Percentiles rank a stretch among this genome's conserved stretches.
Conservation (phyloP, 2,113 vertebrate species). For the Delphinus delphis region DNA sequence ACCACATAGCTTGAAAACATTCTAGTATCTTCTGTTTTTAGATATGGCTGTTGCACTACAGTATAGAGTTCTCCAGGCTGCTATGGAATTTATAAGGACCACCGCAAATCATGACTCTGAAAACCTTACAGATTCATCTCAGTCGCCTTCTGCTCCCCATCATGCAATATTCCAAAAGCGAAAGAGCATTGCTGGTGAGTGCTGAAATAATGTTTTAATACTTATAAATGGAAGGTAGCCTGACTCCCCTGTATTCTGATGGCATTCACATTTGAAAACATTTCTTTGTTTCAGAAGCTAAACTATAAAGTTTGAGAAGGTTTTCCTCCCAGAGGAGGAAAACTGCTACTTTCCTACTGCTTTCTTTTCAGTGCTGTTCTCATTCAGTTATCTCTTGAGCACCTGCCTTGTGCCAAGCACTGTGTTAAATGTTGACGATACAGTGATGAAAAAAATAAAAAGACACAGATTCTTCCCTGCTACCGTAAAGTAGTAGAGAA, state of each 20-base stretch:
- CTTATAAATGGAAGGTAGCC: neutral
- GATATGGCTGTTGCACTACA: conserved; percentile 95
- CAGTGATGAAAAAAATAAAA: neutral
- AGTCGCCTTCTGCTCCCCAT: conserved; percentile 80
- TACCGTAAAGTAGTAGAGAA: neutral
- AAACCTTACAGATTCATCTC: conserved; percentile 82
- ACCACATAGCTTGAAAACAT: conserved; percentile 23
- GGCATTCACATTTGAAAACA: neutral
- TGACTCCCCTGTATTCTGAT: neutral
- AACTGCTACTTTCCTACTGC: neutral
- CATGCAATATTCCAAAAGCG: conserved; percentile 89
- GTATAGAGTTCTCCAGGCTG: conserved; percentile 94
- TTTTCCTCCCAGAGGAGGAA: neutral
- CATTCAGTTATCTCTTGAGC: neutral
- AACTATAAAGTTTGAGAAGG: neutral
- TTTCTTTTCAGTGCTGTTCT: neutral
- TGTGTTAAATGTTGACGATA: neutral
- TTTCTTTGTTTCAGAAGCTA: conserved; percentile 5
- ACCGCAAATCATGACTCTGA: conserved; percentile 92
- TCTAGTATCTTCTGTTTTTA: conserved; percentile 74
- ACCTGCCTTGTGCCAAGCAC: neutral
- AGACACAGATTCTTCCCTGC: neutral
- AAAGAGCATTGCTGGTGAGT: conserved; percentile 94
- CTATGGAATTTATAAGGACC: conserved; percentile 94
- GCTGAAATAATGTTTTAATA: neutral